Evolutionary conservation across 2,113 vertebrate genomes (phyloP), one percentile per base, ranked within the genome.

Genomic region (Deroptyus accipitrinus): DNA sequence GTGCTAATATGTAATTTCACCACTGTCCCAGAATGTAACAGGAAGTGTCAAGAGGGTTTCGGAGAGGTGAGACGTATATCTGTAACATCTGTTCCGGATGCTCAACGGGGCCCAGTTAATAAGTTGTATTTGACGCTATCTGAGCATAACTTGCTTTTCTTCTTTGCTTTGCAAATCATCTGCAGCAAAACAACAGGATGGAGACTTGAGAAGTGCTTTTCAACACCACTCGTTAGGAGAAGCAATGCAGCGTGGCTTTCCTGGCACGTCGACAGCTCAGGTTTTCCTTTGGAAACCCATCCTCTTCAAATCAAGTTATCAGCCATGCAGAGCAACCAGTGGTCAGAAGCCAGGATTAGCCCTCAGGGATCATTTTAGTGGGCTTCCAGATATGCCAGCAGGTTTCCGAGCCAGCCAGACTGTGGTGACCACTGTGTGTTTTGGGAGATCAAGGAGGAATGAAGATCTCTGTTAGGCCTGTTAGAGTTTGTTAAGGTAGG

Each of bases 191-290:
- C 72, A 68, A 31, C 0, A 0, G 17, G 46, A 70, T 77, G 89
- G 51, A 86, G 88, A 74, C 39, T 68, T 67, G 57, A 76, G 44
- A 92, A 73, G 27, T 63, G 41, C n/a, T 95, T 96, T 92, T 96
- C 83, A 89, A 69, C 62, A 46, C 81, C 52, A 9, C 39, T 77
- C 13, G 3, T 66, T 30, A 44, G 0, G 13, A 84, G 57, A 84
- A 79, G 49, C 77, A 82, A 20, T 51, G 69, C 52, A 73, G 17
- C 1, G 1, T 78, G 31, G 15, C 70, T 89, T 86, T 41, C 48
- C 22, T 0, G 0, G 41, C 0, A 0, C 1, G 4, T 13, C 49
- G 37, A 23, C 48, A 68, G 73, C 35, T 92, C 5, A 1, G 17
- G 9, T 73, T 90, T 96, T 92, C 57, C 70, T 62, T 75, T 68